A percentile compares a stretch with the other conserved stretches of the same genome.
phyloP scores from a whole-genome alignment of 2,797 vertebrate species.

The Aplochiton taeniatus region DNA sequence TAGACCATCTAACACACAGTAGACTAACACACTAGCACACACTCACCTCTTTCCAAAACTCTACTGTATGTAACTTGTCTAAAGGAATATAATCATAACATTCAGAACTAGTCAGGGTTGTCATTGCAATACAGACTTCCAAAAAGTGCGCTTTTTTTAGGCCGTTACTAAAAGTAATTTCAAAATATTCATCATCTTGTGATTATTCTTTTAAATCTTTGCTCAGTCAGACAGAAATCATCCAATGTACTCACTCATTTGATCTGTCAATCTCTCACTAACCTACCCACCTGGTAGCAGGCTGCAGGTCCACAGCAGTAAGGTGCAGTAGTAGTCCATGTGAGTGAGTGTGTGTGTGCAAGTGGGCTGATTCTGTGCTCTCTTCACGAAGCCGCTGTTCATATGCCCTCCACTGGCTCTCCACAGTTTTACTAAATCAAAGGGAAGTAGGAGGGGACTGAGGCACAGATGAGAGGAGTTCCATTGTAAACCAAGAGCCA shows the following conservation, averaged over 20 bases:
- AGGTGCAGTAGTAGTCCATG: slow-evolving; percentile 81
- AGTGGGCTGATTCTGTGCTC: slow-evolving; percentile 43
- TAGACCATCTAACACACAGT: no score
- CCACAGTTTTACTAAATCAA: slow-evolving; percentile 34
- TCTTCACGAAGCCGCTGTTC: slow-evolving; percentile 49
- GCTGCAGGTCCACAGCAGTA: slow-evolving; percentile 80
- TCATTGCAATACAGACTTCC: no score
- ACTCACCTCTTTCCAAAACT: no score
- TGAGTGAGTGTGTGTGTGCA: slow-evolving; percentile 24
- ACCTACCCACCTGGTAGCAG: slow-evolving; percentile 79
- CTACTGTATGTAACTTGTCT: no score
- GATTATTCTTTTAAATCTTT: no score
- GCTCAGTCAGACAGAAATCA: no score
- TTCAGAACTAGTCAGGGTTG: no score
- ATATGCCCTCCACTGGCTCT: slow-evolving; percentile 27
- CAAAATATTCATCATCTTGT: no score
- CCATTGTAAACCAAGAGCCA: slow-evolving; percentile 31
- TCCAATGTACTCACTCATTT: neutral
- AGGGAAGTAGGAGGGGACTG: slow-evolving; percentile 48
- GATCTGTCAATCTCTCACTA: neutral
- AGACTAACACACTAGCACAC: no score
- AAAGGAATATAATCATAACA: no score
- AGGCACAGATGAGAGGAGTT: slow-evolving; percentile 28
- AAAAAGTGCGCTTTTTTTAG: no score
- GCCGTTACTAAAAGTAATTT: no score